Evolutionary conservation across 2,113 vertebrate genomes (phyloP).

Genomic region (Mustelus asterias): DNA sequence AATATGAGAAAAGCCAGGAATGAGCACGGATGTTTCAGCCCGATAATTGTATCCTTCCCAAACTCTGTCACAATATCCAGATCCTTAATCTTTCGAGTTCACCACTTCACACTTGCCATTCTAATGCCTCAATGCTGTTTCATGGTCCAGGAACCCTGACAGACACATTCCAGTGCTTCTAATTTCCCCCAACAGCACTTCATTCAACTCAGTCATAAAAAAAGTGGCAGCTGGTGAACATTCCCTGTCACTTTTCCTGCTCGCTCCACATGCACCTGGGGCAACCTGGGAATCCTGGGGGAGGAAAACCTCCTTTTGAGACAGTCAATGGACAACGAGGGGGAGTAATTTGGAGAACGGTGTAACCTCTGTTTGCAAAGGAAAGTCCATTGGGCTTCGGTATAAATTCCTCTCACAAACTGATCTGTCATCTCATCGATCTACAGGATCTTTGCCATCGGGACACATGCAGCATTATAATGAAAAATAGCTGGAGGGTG

Average conservation of each 20-base stretch:
- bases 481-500: slow-evolving; percentile 8
- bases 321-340: not conserved
- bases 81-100: not conserved
- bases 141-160: not conserved
- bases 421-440: not conserved
- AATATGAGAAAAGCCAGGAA: not conserved
- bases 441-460: not conserved
- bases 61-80: not conserved
- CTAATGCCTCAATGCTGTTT: not conserved
- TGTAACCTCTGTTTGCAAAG: not conserved
- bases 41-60: not conserved
- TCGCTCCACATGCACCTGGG: not conserved
- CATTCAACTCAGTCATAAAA: not conserved
- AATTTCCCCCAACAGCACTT: not conserved
- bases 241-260: not conserved
- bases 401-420: not conserved
- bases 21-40: not conserved
- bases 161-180: no score
- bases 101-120: not conserved
- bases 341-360: no score
- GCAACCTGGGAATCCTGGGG: not conserved
- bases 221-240: not conserved
- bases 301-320: not conserved
- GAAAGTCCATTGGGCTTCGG: not conserved
- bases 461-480: not conserved